Percentiles rank a stretch among this genome's conserved stretches.
Evolutionary conservation across 1,140 invertebrate genomes (phyloP).

Genomic region (Wasmannia auropunctata): DNA sequence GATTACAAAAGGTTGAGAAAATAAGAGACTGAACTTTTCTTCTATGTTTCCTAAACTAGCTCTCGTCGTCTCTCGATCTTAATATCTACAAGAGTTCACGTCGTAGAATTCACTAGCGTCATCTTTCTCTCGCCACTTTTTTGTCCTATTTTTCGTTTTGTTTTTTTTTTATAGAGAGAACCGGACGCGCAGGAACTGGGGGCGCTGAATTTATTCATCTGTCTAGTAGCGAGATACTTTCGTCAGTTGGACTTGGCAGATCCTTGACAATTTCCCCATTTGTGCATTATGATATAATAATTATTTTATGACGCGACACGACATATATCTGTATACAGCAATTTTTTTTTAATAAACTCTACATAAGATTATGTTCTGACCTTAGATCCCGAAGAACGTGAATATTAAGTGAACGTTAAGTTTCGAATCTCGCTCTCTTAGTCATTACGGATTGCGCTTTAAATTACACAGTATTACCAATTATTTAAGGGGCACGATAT

Average conservation of each 20-base stretch:
- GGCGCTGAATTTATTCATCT: conserved; percentile 87
- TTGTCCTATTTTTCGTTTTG: no score
- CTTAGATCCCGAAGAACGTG: background rate
- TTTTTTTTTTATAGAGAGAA: conserved; percentile 80
- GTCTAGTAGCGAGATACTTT: conserved; percentile 87
- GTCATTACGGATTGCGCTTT: background rate
- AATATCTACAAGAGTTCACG: conserved; percentile 29
- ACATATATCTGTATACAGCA: conserved; percentile 56
- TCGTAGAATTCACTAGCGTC: conserved; percentile 26
- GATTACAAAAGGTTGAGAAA: conserved; percentile 58
- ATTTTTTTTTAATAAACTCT: conserved; percentile 37
- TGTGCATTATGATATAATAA: conserved; percentile 49
- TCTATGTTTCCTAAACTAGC: conserved; percentile 38
- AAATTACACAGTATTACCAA: conserved; percentile 25
- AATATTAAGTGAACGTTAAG: background rate
- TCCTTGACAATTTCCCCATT: conserved; percentile 69
- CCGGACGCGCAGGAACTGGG: conserved; percentile 81
- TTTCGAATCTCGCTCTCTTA: background rate
- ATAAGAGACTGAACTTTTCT: conserved; percentile 60
- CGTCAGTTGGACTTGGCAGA: conserved; percentile 88
- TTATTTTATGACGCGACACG: conserved; percentile 54
- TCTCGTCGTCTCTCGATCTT: conserved; percentile 11
- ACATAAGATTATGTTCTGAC: conserved; percentile 6
- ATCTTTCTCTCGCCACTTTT: conserved; percentile 24
- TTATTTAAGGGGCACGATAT: conserved; percentile 8